Percentiles rank a stretch among this genome's conserved stretches.
phyloP scores from a whole-genome alignment of 2,113 vertebrate genomes.

The Tetraodon nigroviridis region DNA sequence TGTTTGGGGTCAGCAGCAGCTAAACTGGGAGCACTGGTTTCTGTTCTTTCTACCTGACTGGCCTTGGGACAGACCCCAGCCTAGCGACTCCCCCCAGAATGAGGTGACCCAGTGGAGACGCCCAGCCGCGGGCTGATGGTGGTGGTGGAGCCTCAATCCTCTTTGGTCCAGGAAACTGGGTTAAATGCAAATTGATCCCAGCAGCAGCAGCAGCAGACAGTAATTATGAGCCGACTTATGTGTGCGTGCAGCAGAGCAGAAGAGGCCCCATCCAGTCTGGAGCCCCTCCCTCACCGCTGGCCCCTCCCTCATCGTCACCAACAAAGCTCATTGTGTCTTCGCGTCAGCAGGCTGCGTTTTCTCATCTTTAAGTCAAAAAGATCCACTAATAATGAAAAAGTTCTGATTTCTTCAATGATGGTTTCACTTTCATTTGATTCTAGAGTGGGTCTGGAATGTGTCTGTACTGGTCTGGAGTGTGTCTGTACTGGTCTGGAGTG shows the following conservation, averaged over 20 bases:
- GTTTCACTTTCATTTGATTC: too few relatives aligned
- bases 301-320: neutral
- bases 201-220: conserved; percentile 57
- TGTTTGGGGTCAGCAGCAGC: neutral
- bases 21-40: neutral
- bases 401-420: too few relatives aligned
- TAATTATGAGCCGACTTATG: conserved; percentile 57
- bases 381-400: too few relatives aligned
- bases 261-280: conserved; percentile 42
- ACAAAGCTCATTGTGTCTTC: neutral
- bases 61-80: conserved; percentile 85
- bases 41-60: conserved; percentile 91
- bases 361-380: too few relatives aligned
- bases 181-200: conserved; percentile 74
- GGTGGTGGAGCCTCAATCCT: conserved; percentile 32
- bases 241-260: conserved; percentile 62
- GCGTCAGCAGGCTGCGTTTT: too few relatives aligned
- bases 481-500: too few relatives aligned
- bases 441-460: too few relatives aligned
- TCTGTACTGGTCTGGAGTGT: too few relatives aligned
- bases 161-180: conserved; percentile 62
- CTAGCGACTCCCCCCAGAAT: conserved; percentile 75
- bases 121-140: conserved; percentile 69
- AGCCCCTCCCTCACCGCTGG: neutral
- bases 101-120: conserved; percentile 93